These are phyloP conservation scores for Otocyon megalotis DNA, from an alignment of 2,113 vertebrate species.

Conservation along the genomic window DNA sequence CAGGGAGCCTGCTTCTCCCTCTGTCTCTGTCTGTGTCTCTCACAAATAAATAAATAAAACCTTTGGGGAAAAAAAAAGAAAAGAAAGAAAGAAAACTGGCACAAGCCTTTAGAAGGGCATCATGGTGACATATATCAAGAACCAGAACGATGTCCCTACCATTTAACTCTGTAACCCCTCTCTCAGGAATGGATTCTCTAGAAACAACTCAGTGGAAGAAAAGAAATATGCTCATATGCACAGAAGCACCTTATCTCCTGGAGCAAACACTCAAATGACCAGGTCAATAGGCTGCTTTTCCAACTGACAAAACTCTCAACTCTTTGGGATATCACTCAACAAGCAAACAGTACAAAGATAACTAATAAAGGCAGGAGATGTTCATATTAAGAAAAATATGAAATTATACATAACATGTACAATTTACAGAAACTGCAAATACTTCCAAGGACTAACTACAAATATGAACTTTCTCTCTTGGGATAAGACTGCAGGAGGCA, in stretches of 20 bases:
- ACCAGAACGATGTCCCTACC: background rate
- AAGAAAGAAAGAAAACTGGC: background rate
- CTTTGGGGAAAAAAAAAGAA: no score
- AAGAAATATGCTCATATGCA: background rate
- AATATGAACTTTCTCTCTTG: background rate
- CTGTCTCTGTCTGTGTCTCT: no score
- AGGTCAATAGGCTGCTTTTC: background rate
- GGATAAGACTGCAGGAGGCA: background rate
- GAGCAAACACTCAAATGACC: background rate
- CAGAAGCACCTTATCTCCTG: background rate
- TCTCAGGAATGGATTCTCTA: background rate
- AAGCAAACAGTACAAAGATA: background rate
- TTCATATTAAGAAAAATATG: background rate
- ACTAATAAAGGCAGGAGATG: background rate
- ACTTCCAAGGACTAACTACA: background rate
- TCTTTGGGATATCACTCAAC: accelerated
- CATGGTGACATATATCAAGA: background rate
- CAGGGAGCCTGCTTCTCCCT: no score
- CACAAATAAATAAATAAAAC: no score
- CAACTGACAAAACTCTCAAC: background rate
- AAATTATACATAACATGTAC: background rate
- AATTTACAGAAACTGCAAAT: background rate
- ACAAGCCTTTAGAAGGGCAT: background rate
- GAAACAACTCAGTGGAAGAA: background rate
- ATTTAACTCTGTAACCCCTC: background rate